Evolutionary conservation across 2,113 vertebrate genomes (phyloP), one percentile per base, ranked within the genome.

Genomic region (Egretta garzetta): DNA sequence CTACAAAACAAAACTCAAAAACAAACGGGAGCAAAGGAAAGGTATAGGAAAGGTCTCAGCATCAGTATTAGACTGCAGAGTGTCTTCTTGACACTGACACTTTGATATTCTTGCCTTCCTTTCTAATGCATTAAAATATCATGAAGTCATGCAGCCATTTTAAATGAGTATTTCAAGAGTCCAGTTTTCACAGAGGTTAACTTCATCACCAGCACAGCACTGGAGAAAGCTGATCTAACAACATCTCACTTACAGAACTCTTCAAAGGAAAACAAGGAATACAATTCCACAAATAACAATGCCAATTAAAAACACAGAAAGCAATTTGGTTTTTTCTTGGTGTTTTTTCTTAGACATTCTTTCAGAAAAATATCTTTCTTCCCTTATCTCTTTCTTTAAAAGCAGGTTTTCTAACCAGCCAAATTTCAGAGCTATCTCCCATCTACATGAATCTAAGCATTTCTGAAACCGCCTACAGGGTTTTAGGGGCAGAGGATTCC

Each of bases 131-230:
- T 70, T 92, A 92, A 92, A 95, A 93, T 43, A 96, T 28, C 70
- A 74, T 67, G 23, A 97, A 96, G 75, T 91, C 96, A 96, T 94
- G 92, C 91, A 97, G 93, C 56, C 81, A 70, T 73, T 96, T 93
- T 80, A 88, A 91, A 93, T 8, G 17, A 93, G 59, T 73, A 94
- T 77, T 96, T 92, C 81, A 39, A 92, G 83, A 90, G 89, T 90
- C 86, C 91, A 92, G 84, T 96, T 94, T 90, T 86, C n/a, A 14
- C 14, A 81, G 72, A 96, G 17, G 52, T 91, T 97, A 96, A 84
- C 70, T 92, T 67, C 23, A 90, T 94, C 91, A 92, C 71, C 94
- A 96, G 94, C 91, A 96, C 68, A 95, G 68, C 91, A 97, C 82
- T 93, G 84, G 85, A 94, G 80, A 92, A 95, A 95, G 94, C 86